phyloP scores from a whole-genome alignment of 2,888 invertebrate genomes.

The Diaphora mendica region DNA sequence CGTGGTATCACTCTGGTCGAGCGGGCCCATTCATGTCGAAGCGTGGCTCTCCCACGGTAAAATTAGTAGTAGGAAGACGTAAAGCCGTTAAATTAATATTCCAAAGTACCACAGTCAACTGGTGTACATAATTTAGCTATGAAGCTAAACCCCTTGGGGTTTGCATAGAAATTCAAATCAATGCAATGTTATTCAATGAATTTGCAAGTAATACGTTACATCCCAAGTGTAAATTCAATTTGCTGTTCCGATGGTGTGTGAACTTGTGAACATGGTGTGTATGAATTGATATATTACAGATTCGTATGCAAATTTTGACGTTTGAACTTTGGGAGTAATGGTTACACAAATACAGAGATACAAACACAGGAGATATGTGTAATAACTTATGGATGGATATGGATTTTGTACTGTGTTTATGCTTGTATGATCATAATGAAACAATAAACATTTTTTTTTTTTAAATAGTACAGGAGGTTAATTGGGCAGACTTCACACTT shows the following conservation, averaged over 20 bases:
- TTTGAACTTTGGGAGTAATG: slow-evolving; percentile 5
- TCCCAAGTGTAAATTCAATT: slow-evolving; percentile 55
- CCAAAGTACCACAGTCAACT: neutral
- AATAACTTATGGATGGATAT: neutral
- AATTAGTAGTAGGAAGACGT: too few species aligned
- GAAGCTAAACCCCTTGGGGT: slow-evolving; percentile 30
- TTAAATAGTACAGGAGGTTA: too few species aligned
- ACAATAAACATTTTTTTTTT: too few species aligned
- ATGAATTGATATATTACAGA: slow-evolving; percentile 42
- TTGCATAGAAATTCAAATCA: slow-evolving; percentile 43
- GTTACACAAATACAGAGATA: slow-evolving; percentile 3
- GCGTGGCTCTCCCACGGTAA: too few species aligned
- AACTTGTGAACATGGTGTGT: slow-evolving; percentile 41
- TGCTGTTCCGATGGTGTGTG: slow-evolving; percentile 51
- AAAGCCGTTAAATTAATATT: neutral
- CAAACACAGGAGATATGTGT: neutral
- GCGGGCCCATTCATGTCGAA: too few species aligned
- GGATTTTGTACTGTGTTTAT: neutral
- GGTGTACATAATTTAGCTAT: slow-evolving; percentile 2
- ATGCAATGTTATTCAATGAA: slow-evolving; percentile 45
- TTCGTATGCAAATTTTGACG: slow-evolving; percentile 43
- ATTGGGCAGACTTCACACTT: too few species aligned
- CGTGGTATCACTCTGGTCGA: too few species aligned
- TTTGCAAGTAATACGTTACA: slow-evolving; percentile 51
- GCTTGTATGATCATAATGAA: neutral